These are phyloP conservation scores for Ormyrus pomaceus DNA, from an alignment of 2,888 invertebrate genomes.

Conservation along the genomic window DNA sequence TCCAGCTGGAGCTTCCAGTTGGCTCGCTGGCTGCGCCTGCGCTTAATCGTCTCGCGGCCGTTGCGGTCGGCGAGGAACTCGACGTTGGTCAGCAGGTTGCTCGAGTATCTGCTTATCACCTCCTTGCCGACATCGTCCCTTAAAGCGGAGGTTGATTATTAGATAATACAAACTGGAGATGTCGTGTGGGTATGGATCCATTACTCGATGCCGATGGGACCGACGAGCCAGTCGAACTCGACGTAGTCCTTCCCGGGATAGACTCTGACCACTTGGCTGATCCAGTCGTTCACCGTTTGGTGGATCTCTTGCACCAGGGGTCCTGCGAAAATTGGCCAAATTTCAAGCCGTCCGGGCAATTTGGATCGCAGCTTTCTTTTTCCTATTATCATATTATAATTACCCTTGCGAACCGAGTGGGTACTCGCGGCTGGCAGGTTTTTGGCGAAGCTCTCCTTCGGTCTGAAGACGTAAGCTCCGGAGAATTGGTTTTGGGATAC, in stretches of 20 bases:
- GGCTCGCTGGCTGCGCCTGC: slow-evolving; percentile 82
- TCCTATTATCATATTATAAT: no score
- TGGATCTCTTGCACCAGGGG: slow-evolving; percentile 86
- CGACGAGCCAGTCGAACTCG: slow-evolving; percentile 87
- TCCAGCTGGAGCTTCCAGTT: slow-evolving; percentile 83
- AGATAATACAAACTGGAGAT: background rate
- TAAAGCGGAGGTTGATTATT: background rate
- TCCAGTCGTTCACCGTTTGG: slow-evolving; percentile 81
- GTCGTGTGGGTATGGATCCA: background rate
- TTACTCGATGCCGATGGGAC: slow-evolving; percentile 84
- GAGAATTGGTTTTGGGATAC: slow-evolving; percentile 83
- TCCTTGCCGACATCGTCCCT: slow-evolving; percentile 87
- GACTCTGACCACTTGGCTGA: slow-evolving; percentile 84
- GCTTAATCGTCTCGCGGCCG: slow-evolving; percentile 88
- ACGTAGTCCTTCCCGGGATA: slow-evolving; percentile 79
- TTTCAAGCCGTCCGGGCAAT: background rate
- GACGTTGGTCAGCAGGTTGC: slow-evolving; percentile 80
- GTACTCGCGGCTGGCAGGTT: slow-evolving; percentile 68
- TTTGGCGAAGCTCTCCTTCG: slow-evolving; percentile 76
- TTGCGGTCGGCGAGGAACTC: slow-evolving; percentile 95
- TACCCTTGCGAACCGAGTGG: slow-evolving; percentile 28
- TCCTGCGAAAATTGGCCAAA: slow-evolving; percentile 73
- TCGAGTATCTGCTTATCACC: slow-evolving; percentile 84
- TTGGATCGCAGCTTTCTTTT: no score
- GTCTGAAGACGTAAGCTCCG: slow-evolving; percentile 95